A percentile compares a stretch with the other conserved stretches of the same genome.
These are phyloP conservation scores for Caenorhabditis panamensis DNA, from an alignment of 2,888 invertebrate genomes.

Conservation along the genomic window DNA sequence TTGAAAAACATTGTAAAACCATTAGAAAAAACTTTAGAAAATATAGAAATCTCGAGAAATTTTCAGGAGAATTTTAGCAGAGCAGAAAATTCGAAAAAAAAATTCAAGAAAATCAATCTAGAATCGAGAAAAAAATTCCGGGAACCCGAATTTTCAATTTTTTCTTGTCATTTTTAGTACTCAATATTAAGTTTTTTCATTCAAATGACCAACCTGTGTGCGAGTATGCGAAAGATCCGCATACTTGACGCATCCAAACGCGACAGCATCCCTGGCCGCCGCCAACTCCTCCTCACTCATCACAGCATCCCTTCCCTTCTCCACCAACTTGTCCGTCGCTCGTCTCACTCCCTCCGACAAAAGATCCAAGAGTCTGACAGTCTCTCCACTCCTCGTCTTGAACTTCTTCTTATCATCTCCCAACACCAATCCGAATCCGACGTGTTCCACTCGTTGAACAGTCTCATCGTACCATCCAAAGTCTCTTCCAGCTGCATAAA, in stretches of 20 bases:
- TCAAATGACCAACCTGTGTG: too few relatives aligned
- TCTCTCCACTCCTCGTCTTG: conserved; percentile 97
- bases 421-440: conserved; percentile 95
- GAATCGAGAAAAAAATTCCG: too few relatives aligned
- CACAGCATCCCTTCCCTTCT: conserved; percentile 82
- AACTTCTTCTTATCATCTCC: conserved; percentile 99
- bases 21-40: too few relatives aligned
- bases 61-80: too few relatives aligned
- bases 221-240: conserved; percentile 95
- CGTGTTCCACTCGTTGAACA: conserved; percentile 89
- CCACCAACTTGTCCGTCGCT: conserved; percentile 82
- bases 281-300: conserved; percentile 73
- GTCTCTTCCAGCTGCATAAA: conserved; percentile 88
- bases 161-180: too few relatives aligned
- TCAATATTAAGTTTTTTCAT: too few relatives aligned
- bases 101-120: too few relatives aligned
- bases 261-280: conserved; percentile 86
- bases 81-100: too few relatives aligned
- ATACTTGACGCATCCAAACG: conserved; percentile 98
- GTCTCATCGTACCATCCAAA: conserved; percentile 87
- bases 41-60: too few relatives aligned
- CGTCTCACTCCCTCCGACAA: conserved; percentile 88
- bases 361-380: conserved; percentile 90
- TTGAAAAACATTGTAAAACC: too few relatives aligned
- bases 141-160: too few relatives aligned